Base-by-base conservation (phyloP, 2,888 invertebrate species). In the Chrysodeixis includens region DNA sequence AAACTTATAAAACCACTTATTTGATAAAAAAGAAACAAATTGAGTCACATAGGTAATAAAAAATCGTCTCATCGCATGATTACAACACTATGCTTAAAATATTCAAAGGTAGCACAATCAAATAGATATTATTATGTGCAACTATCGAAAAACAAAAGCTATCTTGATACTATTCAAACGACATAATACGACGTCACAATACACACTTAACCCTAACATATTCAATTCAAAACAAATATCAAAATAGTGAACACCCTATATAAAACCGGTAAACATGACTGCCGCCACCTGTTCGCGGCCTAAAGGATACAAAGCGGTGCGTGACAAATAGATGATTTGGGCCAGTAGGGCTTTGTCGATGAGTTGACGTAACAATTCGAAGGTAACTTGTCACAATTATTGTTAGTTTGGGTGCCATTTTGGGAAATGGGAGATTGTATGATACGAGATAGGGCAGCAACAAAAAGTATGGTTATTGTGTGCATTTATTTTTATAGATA, bases 281-380 rank as follows among this genome's bases (percentile, higher is more conserved):
- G 69, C 67, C 54, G 56, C 68, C 73, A 78, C 76, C 82, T 81
- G 79, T 74, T 76, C 49, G 32, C 12, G 59, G 18, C 58, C 68
- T 66, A 79, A 81, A 76, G 71, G 74, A 79, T 73, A 81, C 81
- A 81, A 79, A 67, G 64, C 65, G 62, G 54, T 51, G 60, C 69
- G 75, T 86, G 90, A 90, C 90, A 90, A 90, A 90, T 90, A 85
- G 84, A 83, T 88, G 90, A 90, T 88, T 88, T 83, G 81, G 89
- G 89, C 64, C 77, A 81, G 71, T 79, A 66, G 35, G 62, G 70
- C 68, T 83, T 86, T 86, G 85, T 84, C 67, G 72, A 55, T 61
- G 71, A 82, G 82, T 78, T 78, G 79, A 64, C 76, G 73, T 64
- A 66, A 81, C 71, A 67, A 73, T 55, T 6, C 70, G 40, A 46